Evolutionary conservation across 64 coral and sea anemone genomes (phyloP), one percentile per base, ranked within the genome.

Genomic region (Trachythela sp.): DNA sequence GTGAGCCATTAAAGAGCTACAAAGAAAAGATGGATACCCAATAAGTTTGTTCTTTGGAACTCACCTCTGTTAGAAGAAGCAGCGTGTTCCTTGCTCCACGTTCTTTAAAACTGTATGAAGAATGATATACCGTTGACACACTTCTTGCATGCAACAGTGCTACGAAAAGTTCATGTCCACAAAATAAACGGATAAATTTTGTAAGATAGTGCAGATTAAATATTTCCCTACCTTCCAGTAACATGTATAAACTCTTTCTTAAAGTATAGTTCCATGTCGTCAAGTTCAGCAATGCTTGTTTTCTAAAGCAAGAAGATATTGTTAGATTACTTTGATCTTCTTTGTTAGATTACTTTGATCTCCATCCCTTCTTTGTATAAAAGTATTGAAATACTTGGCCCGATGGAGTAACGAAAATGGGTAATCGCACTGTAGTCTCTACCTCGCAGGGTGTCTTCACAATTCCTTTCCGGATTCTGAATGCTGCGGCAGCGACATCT

Each of bases 161-260:
- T n/a, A n/a, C n/a, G n/a, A n/a, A n/a, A n/a, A n/a, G n/a, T n/a
- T n/a, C n/a, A n/a, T n/a, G n/a, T n/a, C n/a, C n/a, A n/a, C n/a
- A n/a, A n/a, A n/a, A n/a, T n/a, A n/a, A n/a, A n/a, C n/a, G n/a
- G n/a, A n/a, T n/a, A n/a, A n/a, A n/a, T n/a, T n/a, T n/a, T n/a
- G n/a, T n/a, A n/a, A n/a, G n/a, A n/a, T n/a, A n/a, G n/a, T n/a
- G n/a, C n/a, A n/a, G n/a, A n/a, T n/a, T n/a, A 45, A 45, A 45
- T 45, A 6, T 4, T 45, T 4, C 42, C 42, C 20, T 89, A 92
- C 91, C 91, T 92, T 88, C 91, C 91, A 39, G 91, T 89, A 1
- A 75, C 50, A n/a, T 92, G 91, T 20, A 71, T 58, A 22, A 88
- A 89, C 60, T 92, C 91, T 85, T 92, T 92, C 45, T 92, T 92